A percentile compares a stretch with the other conserved stretches of the same genome.
Conservation (phyloP, 2,888 invertebrate species). For the Phalera bucephala region DNA sequence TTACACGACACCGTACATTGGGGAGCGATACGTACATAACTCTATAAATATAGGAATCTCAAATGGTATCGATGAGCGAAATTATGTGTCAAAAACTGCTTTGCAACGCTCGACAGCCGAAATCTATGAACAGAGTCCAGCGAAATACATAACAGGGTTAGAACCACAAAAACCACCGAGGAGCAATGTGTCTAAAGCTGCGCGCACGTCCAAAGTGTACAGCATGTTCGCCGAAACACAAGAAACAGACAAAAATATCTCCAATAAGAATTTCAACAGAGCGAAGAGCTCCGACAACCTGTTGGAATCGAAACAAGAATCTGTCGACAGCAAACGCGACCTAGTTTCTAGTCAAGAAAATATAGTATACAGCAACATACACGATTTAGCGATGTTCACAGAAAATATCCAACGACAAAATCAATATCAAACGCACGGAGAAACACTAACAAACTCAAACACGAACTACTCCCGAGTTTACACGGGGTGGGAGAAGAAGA, state of each 20-base stretch:
- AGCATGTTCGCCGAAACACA: conserved; percentile 76
- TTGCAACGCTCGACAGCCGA: conserved; percentile 66
- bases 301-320: conserved; percentile 71
- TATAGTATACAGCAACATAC: conserved; percentile 76
- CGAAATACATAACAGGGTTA: conserved; percentile 75
- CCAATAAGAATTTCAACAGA: conserved; percentile 71
- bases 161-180: conserved; percentile 80
- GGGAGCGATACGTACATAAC: conserved; percentile 72
- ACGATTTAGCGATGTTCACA: conserved; percentile 74
- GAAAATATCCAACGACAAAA: conserved; percentile 74
- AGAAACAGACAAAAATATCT: conserved; percentile 57
- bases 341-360: conserved; percentile 79
- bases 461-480: conserved; percentile 85
- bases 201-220: conserved; percentile 75
- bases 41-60: conserved; percentile 72
- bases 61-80: conserved; percentile 70
- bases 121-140: conserved; percentile 70
- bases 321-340: conserved; percentile 68
- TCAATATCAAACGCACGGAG: conserved; percentile 63
- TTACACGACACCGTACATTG: conserved; percentile 67
- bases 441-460: conserved; percentile 53
- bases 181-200: conserved; percentile 72
- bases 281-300: conserved; percentile 78
- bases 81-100: conserved; percentile 68
- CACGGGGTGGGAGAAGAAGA: conserved; percentile 84